Evolutionary conservation across 2,888 invertebrate genomes (phyloP).

Genomic region (Ditula angustiorana): DNA sequence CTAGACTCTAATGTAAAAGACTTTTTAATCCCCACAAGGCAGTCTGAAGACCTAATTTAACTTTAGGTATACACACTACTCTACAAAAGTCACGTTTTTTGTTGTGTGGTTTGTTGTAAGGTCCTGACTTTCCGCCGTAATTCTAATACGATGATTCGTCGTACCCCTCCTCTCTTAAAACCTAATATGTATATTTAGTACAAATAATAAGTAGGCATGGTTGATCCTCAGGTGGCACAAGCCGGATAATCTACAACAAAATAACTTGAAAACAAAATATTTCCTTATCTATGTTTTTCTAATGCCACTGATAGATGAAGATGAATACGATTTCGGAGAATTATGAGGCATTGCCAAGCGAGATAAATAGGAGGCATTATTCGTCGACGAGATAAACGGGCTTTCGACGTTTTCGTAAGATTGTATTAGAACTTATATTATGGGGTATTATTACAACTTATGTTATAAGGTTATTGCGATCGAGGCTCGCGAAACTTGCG

Average conservation of each 20-base stretch:
- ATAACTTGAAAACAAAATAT: constrained; percentile 43
- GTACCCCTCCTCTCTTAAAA: too few species aligned
- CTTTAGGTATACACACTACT: too few species aligned
- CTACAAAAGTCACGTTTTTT: too few species aligned
- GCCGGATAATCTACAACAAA: constrained; percentile 41
- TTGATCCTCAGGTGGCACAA: constrained; percentile 13
- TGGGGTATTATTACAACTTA: constrained; percentile 36
- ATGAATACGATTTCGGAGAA: constrained; percentile 64
- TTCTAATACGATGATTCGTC: too few species aligned
- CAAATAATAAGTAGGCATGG: neutral
- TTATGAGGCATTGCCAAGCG: constrained; percentile 61
- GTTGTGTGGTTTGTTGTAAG: too few species aligned
- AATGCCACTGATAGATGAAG: constrained; percentile 67
- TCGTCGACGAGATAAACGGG: constrained; percentile 66
- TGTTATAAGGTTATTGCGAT: constrained; percentile 17
- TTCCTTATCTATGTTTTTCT: constrained; percentile 52
- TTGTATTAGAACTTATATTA: constrained; percentile 64
- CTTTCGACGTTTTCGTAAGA: constrained; percentile 71
- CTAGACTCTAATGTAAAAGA: too few species aligned
- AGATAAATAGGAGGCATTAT: constrained; percentile 76
- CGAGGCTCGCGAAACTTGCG: neutral
- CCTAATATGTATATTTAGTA: neutral
- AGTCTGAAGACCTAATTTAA: too few species aligned
- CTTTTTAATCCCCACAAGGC: too few species aligned
- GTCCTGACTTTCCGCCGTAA: too few species aligned